phyloP scores from a whole-genome alignment of 2,888 invertebrate genomes.

The Caenorhabditis zanzibari region DNA sequence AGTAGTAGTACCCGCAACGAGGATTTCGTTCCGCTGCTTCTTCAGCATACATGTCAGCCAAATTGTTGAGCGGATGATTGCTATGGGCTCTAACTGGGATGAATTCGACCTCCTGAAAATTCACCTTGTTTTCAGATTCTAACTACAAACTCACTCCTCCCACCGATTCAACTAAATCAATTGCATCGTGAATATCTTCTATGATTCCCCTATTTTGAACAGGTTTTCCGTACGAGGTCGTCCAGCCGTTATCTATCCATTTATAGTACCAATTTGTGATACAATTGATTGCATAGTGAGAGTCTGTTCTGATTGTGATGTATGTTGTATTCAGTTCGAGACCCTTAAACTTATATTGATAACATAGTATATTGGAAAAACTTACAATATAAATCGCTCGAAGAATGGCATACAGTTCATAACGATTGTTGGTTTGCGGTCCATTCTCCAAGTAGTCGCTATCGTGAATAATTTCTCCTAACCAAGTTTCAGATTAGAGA shows the following conservation, averaged over 20 bases:
- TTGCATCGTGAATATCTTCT: neutral
- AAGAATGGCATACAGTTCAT: slow-evolving; percentile 92
- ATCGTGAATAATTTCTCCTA: neutral
- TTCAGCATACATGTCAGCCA: too few relatives aligned
- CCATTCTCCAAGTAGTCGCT: slow-evolving; percentile 32
- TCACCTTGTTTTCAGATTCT: too few relatives aligned
- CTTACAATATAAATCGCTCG: slow-evolving; percentile 87
- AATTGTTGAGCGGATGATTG: too few relatives aligned
- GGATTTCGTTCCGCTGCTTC: too few relatives aligned
- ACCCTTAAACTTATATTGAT: neutral
- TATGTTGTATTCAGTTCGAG: slow-evolving; percentile 79
- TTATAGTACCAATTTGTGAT: slow-evolving; percentile 84
- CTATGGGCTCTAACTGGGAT: too few relatives aligned
- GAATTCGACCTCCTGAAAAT: too few relatives aligned
- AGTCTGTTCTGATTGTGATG: slow-evolving; percentile 92
- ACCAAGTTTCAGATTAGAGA: neutral
- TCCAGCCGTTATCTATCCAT: slow-evolving; percentile 9
- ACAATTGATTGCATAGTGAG: slow-evolving; percentile 90
- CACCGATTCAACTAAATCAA: too few relatives aligned
- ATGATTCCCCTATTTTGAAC: neutral
- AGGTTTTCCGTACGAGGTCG: neutral
- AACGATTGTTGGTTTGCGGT: slow-evolving; percentile 93
- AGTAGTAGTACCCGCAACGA: too few relatives aligned
- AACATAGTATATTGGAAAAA: neutral
- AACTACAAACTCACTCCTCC: too few relatives aligned